Base-by-base conservation (phyloP, 2,888 invertebrate genomes). In the Phortica magna region DNA sequence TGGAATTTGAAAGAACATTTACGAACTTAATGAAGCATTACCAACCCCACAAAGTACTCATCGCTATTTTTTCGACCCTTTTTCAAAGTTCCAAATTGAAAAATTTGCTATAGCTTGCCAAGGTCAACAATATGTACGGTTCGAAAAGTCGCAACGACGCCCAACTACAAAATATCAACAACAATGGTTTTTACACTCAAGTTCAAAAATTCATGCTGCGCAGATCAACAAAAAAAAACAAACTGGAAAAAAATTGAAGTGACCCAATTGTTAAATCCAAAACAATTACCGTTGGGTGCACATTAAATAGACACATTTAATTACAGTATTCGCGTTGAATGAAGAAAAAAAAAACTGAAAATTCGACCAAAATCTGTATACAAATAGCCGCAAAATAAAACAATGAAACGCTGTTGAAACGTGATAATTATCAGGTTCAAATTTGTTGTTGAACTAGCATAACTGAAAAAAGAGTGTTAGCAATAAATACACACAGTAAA, bases 341-440 rank as follows among this genome's bases (percentile, higher is more conserved):
- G 17, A 65, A 39, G n/a, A 31, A 65, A 31, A 67, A 17, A 55
- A 55, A 53, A 53, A 22, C 10, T 3, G 31, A 22, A 61, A 55
- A 6, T 17, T 7, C 55, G 14, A 43, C 64, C 31, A 48, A 48
- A 68, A 42, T 5, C 17, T 17, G 42, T 64, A 64, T 31, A 64
- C n/a, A 68, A 68, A 48, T 17, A 68, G 39, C 17, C 43, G 7
- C 39, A 42, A 67, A 41, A 55, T 9, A 55, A 43, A 43, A 68
- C 43, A 68, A 68, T 14, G 43, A 43, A 71, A 71, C 19, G 31
- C 77, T 77, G 82, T 77, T 79, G 82, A 87, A 86, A 84, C 81
- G 83, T 78, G 81, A 82, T 85, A 81, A 82, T 86, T 88, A 84
- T 83, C 80, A 82, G 80, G 74, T 70, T 48, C 39, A 55, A 75